Conservation (phyloP, 2,888 invertebrate species). For the Pemphredon lugubris region DNA sequence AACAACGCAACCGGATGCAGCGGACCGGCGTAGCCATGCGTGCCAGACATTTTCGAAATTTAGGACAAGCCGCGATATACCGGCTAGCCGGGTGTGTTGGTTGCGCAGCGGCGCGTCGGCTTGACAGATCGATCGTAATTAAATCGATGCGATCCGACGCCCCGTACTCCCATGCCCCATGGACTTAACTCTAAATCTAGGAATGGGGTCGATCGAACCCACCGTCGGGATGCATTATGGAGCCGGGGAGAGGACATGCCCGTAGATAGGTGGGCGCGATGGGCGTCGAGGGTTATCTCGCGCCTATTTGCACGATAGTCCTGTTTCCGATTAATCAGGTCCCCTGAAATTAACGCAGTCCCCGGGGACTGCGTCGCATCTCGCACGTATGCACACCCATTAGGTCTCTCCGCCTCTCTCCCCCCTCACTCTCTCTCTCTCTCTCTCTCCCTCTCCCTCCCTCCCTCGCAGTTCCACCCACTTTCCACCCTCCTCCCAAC, state of each 20-base stretch:
- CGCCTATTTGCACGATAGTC: constrained; percentile 78
- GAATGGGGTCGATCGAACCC: constrained; percentile 76
- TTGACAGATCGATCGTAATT: constrained; percentile 74
- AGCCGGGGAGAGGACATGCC: constrained; percentile 66
- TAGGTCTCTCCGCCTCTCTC: constrained; percentile 3
- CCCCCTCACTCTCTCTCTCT: no score
- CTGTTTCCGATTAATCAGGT: constrained; percentile 80
- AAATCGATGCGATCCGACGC: constrained; percentile 65
- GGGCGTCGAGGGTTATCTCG: constrained; percentile 74
- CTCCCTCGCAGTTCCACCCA: not conserved
- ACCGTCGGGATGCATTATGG: constrained; percentile 71
- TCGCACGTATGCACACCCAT: constrained; percentile 51
- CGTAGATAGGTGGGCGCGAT: constrained; percentile 67
- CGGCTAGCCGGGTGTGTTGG: constrained; percentile 39
- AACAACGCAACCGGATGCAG: constrained; percentile 15
- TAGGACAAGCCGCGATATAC: constrained; percentile 60
- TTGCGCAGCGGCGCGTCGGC: constrained; percentile 46
- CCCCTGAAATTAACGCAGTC: constrained; percentile 77
- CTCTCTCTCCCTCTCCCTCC: not conserved
- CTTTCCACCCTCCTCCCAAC: not conserved
- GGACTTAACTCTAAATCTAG: constrained; percentile 70
- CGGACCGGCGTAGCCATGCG: constrained; percentile 28
- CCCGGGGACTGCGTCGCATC: constrained; percentile 59
- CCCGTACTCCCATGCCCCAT: constrained; percentile 42
- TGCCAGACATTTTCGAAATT: constrained; percentile 62